Base-by-base conservation (phyloP, 1,140 invertebrate species). In the Aphaenogaster ashmeadi region DNA sequence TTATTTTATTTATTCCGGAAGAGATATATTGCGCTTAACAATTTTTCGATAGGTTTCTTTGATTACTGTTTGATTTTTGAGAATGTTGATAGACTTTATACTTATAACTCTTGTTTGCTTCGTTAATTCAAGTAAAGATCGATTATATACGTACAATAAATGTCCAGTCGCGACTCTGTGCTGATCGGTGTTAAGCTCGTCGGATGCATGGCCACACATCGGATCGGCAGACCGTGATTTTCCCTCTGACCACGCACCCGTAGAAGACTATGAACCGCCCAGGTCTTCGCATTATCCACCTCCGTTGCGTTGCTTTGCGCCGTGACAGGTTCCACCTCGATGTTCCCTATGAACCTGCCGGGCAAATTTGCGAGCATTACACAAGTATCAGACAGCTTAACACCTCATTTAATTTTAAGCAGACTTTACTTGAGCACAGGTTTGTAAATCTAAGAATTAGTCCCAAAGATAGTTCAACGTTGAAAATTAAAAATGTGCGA, bases 301-400 rank as follows among this genome's bases (percentile, higher is more conserved):
- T 98, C 98, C 0, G 98, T 97, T n/a, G 96, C 96, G 93, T 98
- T 98, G 9, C 96, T 97, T 94, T 98, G 98, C 93, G 97, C 94
- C 89, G 96, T 94, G 38, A 96, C 94, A 11, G 96, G 91, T 13
- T 96, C 95, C 62, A 97, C 95, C 92, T 98, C 97, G 87, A 97
- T 95, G 86, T 97, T 97, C 88, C 97, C 97, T 96, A 96, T 94
- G 77, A 93, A 95, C 95, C 95, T 95, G 88, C 9, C 64, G 44
- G 9, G 84, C 89, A 90, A 91, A 84, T 60, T 60, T 18, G 6
- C 6, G 11, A 6, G 9, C 21, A 36, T 60, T 83, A 56, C 5
- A 36, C 21, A 69, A 38, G 47, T 60, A 21, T 50, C 21, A 71
- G 4, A 71, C 41, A n/a, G 11, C 8, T 36, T 71, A 56, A 81